These are phyloP conservation scores for Thryonomys swinderianus DNA, from an alignment of 2,113 vertebrate genomes.

Conservation along the genomic window DNA sequence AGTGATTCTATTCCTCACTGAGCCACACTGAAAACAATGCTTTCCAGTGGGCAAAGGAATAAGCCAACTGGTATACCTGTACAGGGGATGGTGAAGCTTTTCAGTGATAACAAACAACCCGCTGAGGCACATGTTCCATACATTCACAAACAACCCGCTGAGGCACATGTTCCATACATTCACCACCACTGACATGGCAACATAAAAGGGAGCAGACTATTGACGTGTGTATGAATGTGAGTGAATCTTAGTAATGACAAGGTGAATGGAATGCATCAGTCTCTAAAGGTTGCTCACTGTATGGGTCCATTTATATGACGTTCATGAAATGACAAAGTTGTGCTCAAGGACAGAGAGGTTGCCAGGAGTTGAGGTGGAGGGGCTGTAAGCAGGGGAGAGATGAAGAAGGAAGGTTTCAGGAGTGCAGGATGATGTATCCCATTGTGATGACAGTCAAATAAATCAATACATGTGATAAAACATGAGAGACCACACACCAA, in stretches of 20 bases:
- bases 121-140: background rate
- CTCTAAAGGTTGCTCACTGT: background rate
- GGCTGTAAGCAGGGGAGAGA: background rate
- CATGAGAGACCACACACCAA: background rate
- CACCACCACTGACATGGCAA: background rate
- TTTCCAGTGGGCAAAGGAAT: background rate
- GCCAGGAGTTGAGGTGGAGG: background rate
- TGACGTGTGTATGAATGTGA: background rate
- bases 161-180: background rate
- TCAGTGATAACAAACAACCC: background rate
- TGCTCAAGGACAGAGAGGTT: background rate
- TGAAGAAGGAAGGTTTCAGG: background rate
- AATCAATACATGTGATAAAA: background rate
- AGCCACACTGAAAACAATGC: background rate
- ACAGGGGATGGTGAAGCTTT: background rate
- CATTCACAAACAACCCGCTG: background rate
- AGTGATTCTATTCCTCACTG: background rate
- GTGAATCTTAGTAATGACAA: background rate
- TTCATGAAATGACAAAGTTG: background rate
- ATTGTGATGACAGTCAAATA: background rate
- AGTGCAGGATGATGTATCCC: background rate
- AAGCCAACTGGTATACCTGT: background rate
- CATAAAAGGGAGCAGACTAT: background rate
- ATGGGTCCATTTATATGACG: background rate
- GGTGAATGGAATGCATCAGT: background rate